phyloP scores from a whole-genome alignment of 2,888 invertebrate species.

The Lepetodrilus schrolli region DNA sequence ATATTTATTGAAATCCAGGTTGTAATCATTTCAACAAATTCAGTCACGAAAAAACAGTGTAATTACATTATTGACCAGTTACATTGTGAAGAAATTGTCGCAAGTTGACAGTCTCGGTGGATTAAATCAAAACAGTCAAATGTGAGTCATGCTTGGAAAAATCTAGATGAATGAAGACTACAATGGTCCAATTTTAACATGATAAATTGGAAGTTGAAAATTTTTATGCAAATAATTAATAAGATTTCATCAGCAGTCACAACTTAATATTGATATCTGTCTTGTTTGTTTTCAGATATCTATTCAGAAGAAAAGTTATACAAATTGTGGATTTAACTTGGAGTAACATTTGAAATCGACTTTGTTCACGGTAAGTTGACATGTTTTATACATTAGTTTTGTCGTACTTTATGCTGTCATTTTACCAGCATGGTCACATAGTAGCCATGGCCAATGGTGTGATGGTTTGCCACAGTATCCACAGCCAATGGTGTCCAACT shows the following conservation, averaged over 20 bases:
- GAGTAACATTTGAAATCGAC: not conserved
- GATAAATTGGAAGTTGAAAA: conserved; percentile 6
- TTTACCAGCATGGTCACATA: no score
- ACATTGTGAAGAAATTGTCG: not conserved
- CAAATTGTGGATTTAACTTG: not conserved
- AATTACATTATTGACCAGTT: conserved; percentile 11
- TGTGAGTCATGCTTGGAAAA: conserved; percentile 1
- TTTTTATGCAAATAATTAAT: conserved; percentile 3
- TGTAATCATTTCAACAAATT: not conserved
- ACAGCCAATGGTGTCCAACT: no score
- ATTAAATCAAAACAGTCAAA: not conserved
- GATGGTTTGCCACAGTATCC: no score
- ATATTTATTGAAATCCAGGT: conserved; percentile 13
- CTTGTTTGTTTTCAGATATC: not conserved
- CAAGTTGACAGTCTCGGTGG: not conserved
- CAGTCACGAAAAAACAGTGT: conserved; percentile 17
- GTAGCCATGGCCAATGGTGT: no score
- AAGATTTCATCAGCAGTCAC: not conserved
- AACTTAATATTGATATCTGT: not conserved
- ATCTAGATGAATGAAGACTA: not conserved
- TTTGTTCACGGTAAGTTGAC: not conserved
- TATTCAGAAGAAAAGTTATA: not conserved
- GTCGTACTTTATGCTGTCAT: no score
- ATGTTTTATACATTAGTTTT: no score
- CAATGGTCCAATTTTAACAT: not conserved